Conservation (phyloP, 2,797 vertebrate species). For the Luscinia megarhynchos region DNA sequence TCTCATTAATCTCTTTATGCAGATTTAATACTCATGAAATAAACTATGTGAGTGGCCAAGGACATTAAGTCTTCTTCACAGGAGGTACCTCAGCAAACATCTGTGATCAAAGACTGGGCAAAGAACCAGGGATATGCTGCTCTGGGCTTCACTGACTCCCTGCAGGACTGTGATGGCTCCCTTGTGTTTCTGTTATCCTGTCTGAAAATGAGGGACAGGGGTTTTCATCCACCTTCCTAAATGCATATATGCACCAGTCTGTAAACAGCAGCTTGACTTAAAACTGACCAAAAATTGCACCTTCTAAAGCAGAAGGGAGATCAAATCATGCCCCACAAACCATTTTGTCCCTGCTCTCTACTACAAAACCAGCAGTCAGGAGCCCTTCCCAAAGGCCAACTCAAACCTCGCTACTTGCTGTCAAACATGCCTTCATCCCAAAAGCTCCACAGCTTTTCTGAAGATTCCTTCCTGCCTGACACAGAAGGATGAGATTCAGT, state of each 20-base stretch:
- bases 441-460: not conserved
- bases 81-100: not conserved
- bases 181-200: not conserved
- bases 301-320: not conserved
- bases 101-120: not conserved
- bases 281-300: not conserved
- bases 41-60: not conserved
- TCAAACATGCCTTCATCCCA: not conserved
- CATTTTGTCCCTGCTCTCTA: not conserved
- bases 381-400: not conserved
- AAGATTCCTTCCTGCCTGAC: not conserved
- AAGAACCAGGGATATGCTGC: not conserved
- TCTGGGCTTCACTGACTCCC: not conserved
- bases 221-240: not conserved
- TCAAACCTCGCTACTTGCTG: not conserved
- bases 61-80: not conserved
- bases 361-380: not conserved
- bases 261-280: not conserved
- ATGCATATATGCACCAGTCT: not conserved
- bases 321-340: fast-evolving
- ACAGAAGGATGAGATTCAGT: not conserved
- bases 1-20: slow-evolving; percentile 19
- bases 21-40: slow-evolving; percentile 1
- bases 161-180: not conserved
- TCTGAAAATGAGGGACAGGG: not conserved